phyloP scores from a whole-genome alignment of 2,113 vertebrate species.

The Leiothrix lutea region DNA sequence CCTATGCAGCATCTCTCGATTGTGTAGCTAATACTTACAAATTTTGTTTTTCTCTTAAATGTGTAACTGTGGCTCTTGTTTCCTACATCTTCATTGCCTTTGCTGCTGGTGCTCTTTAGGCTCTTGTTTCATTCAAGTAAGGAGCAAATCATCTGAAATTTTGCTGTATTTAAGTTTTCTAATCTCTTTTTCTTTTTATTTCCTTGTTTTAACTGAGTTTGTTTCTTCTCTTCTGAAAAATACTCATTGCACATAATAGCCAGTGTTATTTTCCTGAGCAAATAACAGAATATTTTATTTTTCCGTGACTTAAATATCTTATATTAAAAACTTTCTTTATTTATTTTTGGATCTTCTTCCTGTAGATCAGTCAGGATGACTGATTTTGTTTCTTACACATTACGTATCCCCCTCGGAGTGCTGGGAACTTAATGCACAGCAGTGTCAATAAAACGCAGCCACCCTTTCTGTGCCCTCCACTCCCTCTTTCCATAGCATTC shows the following conservation, averaged over 20 bases:
- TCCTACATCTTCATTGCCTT: not conserved
- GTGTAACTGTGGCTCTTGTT: not conserved
- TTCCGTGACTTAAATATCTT: not conserved
- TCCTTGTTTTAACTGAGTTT: constrained; percentile 47
- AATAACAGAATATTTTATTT: not conserved
- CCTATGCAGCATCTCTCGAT: constrained; percentile 6
- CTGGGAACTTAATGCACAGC: not conserved
- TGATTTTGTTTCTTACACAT: not conserved
- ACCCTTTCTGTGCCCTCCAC: not conserved
- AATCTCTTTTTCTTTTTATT: constrained; percentile 46
- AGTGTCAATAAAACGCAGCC: not conserved
- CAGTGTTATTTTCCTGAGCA: constrained; percentile 9
- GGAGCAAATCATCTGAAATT: constrained; percentile 21
- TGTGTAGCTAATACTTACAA: not conserved
- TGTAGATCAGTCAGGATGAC: not conserved
- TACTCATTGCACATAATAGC: not conserved
- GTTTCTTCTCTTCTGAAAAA: constrained; percentile 1
- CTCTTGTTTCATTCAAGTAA: not conserved
- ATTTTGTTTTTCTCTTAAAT: not conserved
- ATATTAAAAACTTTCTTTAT: not conserved
- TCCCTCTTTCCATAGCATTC: not conserved
- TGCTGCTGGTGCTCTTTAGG: not conserved
- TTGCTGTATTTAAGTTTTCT: constrained; percentile 6
- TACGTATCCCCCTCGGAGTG: not conserved
- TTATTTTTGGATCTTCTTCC: not conserved